Evolutionary conservation across 1,140 invertebrate species (phyloP), one percentile per base, ranked within the genome.

Genomic region (Drosophila lowei): DNA sequence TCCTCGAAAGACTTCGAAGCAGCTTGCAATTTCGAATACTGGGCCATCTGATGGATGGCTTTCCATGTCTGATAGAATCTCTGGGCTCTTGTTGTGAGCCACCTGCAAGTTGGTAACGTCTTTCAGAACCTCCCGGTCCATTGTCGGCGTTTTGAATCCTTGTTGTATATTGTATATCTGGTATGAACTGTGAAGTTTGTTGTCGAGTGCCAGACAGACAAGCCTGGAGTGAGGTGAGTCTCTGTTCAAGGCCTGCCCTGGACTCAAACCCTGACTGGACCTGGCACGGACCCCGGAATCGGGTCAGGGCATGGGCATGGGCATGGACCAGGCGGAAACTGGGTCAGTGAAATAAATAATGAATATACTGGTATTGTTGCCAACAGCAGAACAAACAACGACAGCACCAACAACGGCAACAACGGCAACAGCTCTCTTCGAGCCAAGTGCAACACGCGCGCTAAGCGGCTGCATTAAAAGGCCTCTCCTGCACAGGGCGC

Each of bases 311-410:
- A 80, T 77, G n/a, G n/a, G n/a, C n/a, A 23, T 23, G 7, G 6
- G 28, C 60, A 80, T 77, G 77, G 64, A 61, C 67, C 67, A 63
- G 61, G 43, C 71, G 47, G 68, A 58, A 85, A 85, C 72, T 86
- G 62, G 80, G 81, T 86, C 80, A 80, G 62, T 42, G 67, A 77
- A 85, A 80, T 85, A 86, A 85, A 85, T 85, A 85, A 80, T 77
- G 84, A 73, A 85, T 73, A 83, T 0, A 11, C 34, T 38, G 34
- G 11, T 8, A 13, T 68, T 79, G 72, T 77, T 74, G 79, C 70
- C 67, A 77, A 30, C 59, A 68, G 75, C 50, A 64, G 65, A 52
- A 43, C 55, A 23, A 21, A 30, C 60, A 62, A 28, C 28, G 53
- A 55, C 47, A 28, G 34, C 13, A 16, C 18, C 59, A 72, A 54